Base-by-base conservation (phyloP, 1,140 invertebrate genomes). In the Zeugodacus cucurbitae region DNA sequence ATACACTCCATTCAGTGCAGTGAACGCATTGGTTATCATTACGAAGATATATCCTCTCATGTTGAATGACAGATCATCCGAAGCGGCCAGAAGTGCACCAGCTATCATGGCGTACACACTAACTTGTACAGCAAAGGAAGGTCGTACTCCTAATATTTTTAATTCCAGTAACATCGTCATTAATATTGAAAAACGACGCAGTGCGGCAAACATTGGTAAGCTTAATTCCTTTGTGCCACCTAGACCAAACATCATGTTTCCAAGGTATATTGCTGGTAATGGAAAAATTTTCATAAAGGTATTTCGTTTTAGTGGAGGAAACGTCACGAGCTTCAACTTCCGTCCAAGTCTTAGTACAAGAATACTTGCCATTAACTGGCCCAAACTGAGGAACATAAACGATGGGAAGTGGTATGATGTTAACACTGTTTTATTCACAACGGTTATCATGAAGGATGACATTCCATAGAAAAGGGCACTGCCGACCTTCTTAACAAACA, bases 101-200 rank as follows among this genome's bases (percentile, higher is more conserved):
- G 96, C 94, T 67, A 99, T 98, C 99, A 99, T 99, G 29, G 97
- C 96, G 91, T 98, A 97, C 0, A 99, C 99, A 94, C 98, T 98
- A 17, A 98, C 93, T 93, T 99, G 96, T 20, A 97, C 96, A 48
- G 96, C 95, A 88, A 95, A 94, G 14, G 95, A 95, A 6, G 97
- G 96, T 88, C 94, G 94, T 1, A 97, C 93, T 17, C 96, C 96
- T 3, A 99, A 95, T 58, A 99, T 95, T 90, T 97, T 97, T 90
- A 96, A 97, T 94, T 99, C 99, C 29, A 96, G 96, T 88, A 99
- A 95, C 98, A 99, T 99, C 0, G 99, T 99, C 96, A 99, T 98
- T 26, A 99, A 94, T 89, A 99, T 99, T 62, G 98, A 99, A 93
- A 99, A 99, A 89, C 99, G 95, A 89, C 99, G 94, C 11, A 99